A percentile compares a stretch with the other conserved stretches of the same genome.
phyloP scores from a whole-genome alignment of 2,797 vertebrate species.

The Diplodus sargus region DNA sequence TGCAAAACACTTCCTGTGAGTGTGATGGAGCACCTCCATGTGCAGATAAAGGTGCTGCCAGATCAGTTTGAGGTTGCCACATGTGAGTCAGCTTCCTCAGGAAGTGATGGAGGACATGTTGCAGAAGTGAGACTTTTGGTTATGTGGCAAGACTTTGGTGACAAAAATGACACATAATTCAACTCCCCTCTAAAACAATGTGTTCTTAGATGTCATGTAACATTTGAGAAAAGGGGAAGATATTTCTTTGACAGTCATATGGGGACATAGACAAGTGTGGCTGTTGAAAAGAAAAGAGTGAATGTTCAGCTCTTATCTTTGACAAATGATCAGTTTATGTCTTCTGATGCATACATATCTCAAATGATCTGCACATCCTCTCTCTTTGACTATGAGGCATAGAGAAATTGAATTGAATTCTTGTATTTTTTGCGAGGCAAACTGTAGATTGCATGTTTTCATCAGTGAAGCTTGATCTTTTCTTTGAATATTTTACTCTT shows the following conservation, averaged over 20 bases:
- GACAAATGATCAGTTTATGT: neutral
- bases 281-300: neutral
- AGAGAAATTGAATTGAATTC: neutral
- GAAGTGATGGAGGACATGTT: constrained; percentile 61
- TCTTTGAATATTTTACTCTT: neutral
- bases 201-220: neutral
- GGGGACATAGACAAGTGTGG: neutral
- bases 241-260: neutral
- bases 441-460: neutral
- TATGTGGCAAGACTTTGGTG: constrained; percentile 37
- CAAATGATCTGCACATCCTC: neutral
- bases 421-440: neutral
- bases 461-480: neutral
- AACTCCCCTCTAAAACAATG: neutral
- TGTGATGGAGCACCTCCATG: neutral
- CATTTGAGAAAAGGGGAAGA: neutral
- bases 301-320: neutral
- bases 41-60: neutral
- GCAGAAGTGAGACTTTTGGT: constrained; percentile 75
- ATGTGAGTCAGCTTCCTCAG: constrained; percentile 62
- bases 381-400: neutral
- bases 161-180: neutral
- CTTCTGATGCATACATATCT: neutral
- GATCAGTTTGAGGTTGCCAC: constrained; percentile 18
- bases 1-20: constrained; percentile 24